Percentiles rank a stretch among this genome's conserved stretches.
phyloP scores from a whole-genome alignment of 1,140 invertebrate species.

The Bombus superbus region DNA sequence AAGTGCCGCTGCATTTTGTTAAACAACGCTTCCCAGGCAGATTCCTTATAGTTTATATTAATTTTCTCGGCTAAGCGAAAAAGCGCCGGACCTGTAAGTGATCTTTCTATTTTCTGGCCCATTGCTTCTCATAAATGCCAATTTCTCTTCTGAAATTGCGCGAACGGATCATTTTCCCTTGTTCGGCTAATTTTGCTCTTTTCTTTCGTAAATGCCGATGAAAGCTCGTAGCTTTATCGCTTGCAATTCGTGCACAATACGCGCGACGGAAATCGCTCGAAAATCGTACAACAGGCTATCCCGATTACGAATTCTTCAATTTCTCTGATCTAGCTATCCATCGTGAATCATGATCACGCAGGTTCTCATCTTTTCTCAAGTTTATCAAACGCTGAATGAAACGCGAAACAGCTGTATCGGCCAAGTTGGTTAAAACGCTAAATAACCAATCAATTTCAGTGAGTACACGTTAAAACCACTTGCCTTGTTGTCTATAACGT shows the following conservation, averaged over 20 bases:
- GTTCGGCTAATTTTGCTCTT: too few relatives aligned
- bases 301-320: too few relatives aligned
- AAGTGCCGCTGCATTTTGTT: too few relatives aligned
- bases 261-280: too few relatives aligned
- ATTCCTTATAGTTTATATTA: not conserved
- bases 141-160: not conserved
- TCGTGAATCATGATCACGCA: too few relatives aligned
- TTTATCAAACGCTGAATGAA: not conserved
- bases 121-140: not conserved
- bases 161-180: too few relatives aligned
- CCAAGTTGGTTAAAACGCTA: not conserved
- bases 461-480: not conserved
- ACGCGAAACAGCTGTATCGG: not conserved
- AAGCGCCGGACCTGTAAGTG: not conserved
- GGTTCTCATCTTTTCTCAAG: too few relatives aligned
- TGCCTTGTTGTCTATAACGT: not conserved
- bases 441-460: not conserved
- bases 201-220: too few relatives aligned
- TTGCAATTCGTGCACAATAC: too few relatives aligned
- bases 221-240: too few relatives aligned
- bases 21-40: not conserved
- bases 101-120: not conserved
- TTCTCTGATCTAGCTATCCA: too few relatives aligned
- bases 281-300: too few relatives aligned
- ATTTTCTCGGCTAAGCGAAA: not conserved